Evolutionary conservation across 2,888 invertebrate species (phyloP).

Genomic region (Stenchaetothrips biformis): DNA sequence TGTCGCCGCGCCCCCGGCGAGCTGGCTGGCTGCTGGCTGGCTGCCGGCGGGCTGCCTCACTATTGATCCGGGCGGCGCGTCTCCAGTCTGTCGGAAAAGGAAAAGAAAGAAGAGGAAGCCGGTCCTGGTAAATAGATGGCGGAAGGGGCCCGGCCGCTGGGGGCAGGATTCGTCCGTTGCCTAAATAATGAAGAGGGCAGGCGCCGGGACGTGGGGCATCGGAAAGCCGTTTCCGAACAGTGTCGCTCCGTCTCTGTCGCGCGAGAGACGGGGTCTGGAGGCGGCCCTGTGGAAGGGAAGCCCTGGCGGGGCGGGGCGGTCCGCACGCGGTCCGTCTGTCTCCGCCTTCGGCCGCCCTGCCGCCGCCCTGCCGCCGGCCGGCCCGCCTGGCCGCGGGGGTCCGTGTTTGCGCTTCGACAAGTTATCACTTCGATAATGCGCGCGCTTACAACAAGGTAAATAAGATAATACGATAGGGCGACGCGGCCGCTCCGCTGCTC

Average conservation of each 20-base stretch:
- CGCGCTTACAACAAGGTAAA: conserved; percentile 13
- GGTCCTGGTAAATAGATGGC: not conserved
- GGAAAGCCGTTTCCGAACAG: not conserved
- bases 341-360: not conserved
- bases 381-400: not conserved
- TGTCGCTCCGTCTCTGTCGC: not conserved
- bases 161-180: conserved; percentile 12
- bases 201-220: not conserved
- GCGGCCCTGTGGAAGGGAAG: not conserved
- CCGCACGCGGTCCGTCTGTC: not conserved
- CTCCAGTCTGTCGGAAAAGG: not conserved
- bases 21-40: too few species aligned
- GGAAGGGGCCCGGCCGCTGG: conserved; percentile 12
- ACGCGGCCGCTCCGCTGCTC: too few species aligned
- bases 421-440: conserved; percentile 16
- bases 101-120: not conserved
- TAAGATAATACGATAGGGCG: not conserved
- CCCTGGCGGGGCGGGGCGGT: not conserved
- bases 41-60: not conserved
- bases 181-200: conserved; percentile 20
- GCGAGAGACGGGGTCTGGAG: not conserved
- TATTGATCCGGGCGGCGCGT: conserved; percentile 6
- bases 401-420: not conserved
- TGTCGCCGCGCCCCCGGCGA: too few species aligned
- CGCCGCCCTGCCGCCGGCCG: not conserved